phyloP scores from a whole-genome alignment of 2,797 vertebrate species.

The Esox masquinongy region DNA sequence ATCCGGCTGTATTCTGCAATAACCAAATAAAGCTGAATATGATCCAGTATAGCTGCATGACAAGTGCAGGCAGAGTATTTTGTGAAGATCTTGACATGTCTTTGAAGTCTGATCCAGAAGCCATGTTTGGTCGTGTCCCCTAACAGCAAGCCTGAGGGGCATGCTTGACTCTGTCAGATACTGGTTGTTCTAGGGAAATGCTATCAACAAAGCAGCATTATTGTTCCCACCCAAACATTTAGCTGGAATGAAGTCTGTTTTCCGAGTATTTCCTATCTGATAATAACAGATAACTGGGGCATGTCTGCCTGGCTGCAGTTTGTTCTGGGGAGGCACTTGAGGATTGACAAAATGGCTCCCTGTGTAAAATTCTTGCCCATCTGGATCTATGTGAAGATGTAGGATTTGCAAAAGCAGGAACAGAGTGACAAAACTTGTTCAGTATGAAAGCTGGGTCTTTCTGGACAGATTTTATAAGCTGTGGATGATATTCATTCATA shows the following conservation, averaged over 20 bases:
- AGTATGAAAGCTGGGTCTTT: conserved; percentile 56
- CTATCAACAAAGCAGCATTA: conserved; percentile 37
- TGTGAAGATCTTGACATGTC: conserved; percentile 27
- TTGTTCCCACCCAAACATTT: conserved; percentile 40
- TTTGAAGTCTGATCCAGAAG: conserved; percentile 41
- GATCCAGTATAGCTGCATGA: conserved; percentile 12
- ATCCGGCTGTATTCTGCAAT: conserved; percentile 3
- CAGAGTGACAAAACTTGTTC: conserved; percentile 47
- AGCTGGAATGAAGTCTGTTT: conserved; percentile 41
- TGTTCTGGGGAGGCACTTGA: conserved; percentile 58
- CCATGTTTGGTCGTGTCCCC: conserved; percentile 47
- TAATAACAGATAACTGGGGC: conserved; percentile 57
- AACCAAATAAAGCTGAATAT: conserved; percentile 9
- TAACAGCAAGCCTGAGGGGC: conserved; percentile 50
- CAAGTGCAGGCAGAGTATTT: conserved; percentile 17
- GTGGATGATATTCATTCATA: conserved; percentile 45
- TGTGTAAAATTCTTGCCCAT: conserved; percentile 78
- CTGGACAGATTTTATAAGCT: conserved; percentile 44
- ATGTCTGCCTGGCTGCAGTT: conserved; percentile 43
- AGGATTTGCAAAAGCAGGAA: conserved; percentile 77
- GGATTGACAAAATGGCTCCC: conserved; percentile 81
- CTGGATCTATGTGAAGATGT: conserved; percentile 83
- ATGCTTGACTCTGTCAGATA: conserved; percentile 27
- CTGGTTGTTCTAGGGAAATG: conserved; percentile 54
- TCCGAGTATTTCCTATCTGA: conserved; percentile 44